Evolutionary conservation across 2,113 vertebrate species (phyloP), one percentile per base, ranked within the genome.

Genomic region (Rhinichthys klamathensis): DNA sequence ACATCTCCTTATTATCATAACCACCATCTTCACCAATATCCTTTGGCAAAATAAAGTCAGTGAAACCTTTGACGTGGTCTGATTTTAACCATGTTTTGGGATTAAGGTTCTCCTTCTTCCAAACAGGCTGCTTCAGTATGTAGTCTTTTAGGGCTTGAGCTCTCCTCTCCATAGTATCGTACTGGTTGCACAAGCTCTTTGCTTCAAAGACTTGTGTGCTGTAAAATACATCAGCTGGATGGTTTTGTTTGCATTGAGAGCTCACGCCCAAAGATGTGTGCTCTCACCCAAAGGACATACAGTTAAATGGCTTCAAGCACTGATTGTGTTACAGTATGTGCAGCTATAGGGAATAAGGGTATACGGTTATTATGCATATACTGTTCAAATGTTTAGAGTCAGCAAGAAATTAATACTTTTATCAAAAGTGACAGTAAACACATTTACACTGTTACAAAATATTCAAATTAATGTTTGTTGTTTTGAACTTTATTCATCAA

Each of bases 1-100:
- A 89, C 94, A 95, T 94, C 65, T 94, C 92, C n/a, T 83, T 87
- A 77, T 89, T 87, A 90, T 96, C 93, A 81, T 92, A 96, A 79
- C 89, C 91, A 30, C 63, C 80, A 85, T 95, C 93, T 0, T 49
- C 88, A 18, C 91, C 89, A 41, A 74, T 27, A 18, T 93, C 70
- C 44, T 92, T 94, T 27, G 90, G 90, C 10, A 85, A 32, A 9
- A 92, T 3, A 6, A 94, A 93, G 76, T 94, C 94, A 25, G 84
- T 30, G 67, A 95, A 94, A 0, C 73, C 92, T 65, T 69, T 91
- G 30, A 92, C 5, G 0, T 81, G 89, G 67, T 93, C 92, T 0
- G 80, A 70, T 85, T 56, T 92, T 44, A 92, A 77, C 94, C 92
- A 94, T 46, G 63, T 89, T 25, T 91, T 91, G 54, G 91, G 91